Evolutionary conservation across 35 echinoderm and acorn worm species (phyloP).

Genomic region (Eucidaris tribuloides): DNA sequence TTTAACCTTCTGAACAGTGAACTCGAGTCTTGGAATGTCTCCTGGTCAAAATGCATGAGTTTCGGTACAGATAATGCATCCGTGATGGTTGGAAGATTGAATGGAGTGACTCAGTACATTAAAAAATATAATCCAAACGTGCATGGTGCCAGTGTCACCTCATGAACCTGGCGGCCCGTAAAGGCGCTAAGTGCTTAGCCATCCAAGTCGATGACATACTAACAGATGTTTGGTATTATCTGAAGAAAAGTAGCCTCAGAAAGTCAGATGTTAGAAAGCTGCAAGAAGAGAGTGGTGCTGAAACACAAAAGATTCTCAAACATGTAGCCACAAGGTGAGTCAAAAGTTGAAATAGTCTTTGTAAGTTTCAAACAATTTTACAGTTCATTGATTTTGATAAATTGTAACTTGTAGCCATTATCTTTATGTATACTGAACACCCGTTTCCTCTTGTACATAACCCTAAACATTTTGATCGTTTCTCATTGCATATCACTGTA

Average conservation of each 20-base stretch:
- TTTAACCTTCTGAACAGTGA: constrained; percentile 28
- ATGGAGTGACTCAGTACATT: constrained; percentile 21
- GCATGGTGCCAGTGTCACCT: constrained; percentile 29
- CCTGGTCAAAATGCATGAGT: constrained; percentile 51
- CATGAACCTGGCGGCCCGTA: constrained; percentile 41
- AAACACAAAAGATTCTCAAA: constrained; percentile 54
- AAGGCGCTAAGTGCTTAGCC: constrained; percentile 23
- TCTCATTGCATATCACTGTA: not conserved
- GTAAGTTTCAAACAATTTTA: not conserved
- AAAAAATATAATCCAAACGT: constrained; percentile 17
- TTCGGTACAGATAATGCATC: constrained; percentile 62
- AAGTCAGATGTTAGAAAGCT: constrained; percentile 20
- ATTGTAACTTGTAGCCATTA: not conserved
- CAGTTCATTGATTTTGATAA: not conserved
- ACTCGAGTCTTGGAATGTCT: not conserved
- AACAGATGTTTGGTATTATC: constrained; percentile 39
- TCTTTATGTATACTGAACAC: not conserved
- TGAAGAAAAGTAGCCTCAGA: constrained; percentile 46
- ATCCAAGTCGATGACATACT: constrained; percentile 39
- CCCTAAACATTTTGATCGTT: not conserved
- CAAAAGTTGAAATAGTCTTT: too few species aligned
- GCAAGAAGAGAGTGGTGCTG: constrained; percentile 26
- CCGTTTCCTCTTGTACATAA: not conserved
- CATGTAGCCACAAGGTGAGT: constrained; percentile 54
- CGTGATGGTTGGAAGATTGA: constrained; percentile 40